Evolutionary conservation across 1,140 invertebrate species (phyloP).

Genomic region (Armadillidium nasatum): DNA sequence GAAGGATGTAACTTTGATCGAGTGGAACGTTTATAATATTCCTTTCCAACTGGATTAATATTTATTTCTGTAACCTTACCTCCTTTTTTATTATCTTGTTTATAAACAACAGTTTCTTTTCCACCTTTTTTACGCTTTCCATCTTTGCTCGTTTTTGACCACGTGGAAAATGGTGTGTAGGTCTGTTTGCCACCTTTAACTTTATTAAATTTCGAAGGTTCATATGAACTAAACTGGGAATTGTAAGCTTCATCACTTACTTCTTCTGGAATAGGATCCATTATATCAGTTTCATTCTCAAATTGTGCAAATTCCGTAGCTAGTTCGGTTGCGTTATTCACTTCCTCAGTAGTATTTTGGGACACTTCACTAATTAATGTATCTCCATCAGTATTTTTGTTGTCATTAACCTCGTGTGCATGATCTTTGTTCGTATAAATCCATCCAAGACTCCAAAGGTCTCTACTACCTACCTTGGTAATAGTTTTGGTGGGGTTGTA

Average conservation of each 20-base stretch:
- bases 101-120: background rate
- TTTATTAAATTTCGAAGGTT: background rate
- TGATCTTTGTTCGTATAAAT: background rate
- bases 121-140: background rate
- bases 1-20: background rate
- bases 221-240: background rate
- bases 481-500: background rate
- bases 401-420: background rate
- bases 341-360: background rate
- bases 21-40: background rate
- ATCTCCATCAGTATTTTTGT: background rate
- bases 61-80: constrained; percentile 11
- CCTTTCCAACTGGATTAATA: constrained; percentile 2
- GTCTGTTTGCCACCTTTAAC: background rate
- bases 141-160: background rate
- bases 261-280: background rate
- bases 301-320: background rate
- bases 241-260: background rate
- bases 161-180: background rate
- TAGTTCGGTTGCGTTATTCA: background rate
- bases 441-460: constrained; percentile 2
- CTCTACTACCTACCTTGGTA: background rate
- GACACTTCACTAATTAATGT: background rate
- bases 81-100: background rate
- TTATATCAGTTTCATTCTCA: background rate